Percentiles rank a stretch among this genome's conserved stretches.
Conservation (phyloP, 2,888 invertebrate species). For the Tenthredo scrophulariae region DNA sequence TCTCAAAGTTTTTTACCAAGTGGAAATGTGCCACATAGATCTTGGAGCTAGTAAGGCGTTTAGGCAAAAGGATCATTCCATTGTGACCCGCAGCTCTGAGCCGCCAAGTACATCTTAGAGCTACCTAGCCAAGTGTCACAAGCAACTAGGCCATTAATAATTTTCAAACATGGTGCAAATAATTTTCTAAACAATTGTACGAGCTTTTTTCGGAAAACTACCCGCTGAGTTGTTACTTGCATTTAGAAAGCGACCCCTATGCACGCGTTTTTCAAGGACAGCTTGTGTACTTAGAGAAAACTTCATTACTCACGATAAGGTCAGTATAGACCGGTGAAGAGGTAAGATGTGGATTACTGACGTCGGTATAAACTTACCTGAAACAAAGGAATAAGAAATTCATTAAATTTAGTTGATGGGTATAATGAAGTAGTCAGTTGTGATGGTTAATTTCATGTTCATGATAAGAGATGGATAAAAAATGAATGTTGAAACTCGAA, state of each 20-base stretch:
- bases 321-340: background rate
- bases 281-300: background rate
- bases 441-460: background rate
- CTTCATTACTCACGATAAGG: constrained; percentile 12
- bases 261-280: background rate
- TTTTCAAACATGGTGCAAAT: constrained; percentile 7
- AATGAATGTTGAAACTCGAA: background rate
- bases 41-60: background rate
- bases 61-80: background rate
- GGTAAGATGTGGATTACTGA: background rate
- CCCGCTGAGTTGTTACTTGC: too few relatives aligned
- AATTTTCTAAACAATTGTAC: constrained; percentile 4
- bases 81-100: background rate
- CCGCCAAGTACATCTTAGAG: constrained; percentile 35
- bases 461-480: too few relatives aligned
- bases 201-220: background rate
- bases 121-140: constrained; percentile 26
- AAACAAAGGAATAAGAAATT: constrained; percentile 5
- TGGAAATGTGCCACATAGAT: constrained; percentile 5
- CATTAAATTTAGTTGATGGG: background rate
- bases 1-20: background rate
- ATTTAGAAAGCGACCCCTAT: background rate
- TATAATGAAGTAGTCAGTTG: background rate
- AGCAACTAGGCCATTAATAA: constrained; percentile 35
- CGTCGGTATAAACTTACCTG: background rate